phyloP scores from a whole-genome alignment of 2,888 invertebrate species.

The Oxystoma pomonae region DNA sequence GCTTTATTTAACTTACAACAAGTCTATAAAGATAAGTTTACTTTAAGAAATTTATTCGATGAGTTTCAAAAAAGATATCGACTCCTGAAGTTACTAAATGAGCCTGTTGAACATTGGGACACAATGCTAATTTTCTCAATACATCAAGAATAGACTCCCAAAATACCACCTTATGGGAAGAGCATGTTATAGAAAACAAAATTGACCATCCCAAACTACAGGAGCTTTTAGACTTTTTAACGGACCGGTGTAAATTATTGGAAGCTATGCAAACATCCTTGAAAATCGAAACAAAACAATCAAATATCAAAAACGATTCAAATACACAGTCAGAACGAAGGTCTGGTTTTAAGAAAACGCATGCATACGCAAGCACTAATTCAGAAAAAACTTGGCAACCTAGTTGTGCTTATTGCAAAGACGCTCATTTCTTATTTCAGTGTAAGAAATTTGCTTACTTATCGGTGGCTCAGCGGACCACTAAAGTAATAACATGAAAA shows the following conservation, averaged over 20 bases:
- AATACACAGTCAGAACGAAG: too few relatives aligned
- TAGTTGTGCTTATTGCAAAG: conserved; percentile 8
- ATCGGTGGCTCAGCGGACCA: neutral
- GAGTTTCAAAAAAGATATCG: neutral
- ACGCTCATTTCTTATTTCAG: conserved; percentile 4
- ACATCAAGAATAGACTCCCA: too few relatives aligned
- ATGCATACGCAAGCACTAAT: too few relatives aligned
- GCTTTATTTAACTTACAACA: conserved; percentile 3
- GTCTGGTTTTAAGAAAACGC: too few relatives aligned
- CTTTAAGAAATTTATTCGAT: neutral
- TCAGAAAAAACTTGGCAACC: too few relatives aligned
- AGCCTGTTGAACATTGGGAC: conserved; percentile 7
- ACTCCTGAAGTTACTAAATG: neutral
- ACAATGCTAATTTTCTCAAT: conserved; percentile 7
- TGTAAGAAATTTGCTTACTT: neutral
- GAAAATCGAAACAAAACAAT: too few relatives aligned
- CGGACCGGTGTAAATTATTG: too few relatives aligned
- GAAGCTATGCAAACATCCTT: too few relatives aligned
- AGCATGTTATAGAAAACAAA: neutral
- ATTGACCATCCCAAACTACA: neutral
- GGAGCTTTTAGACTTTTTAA: too few relatives aligned
- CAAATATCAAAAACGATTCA: too few relatives aligned
- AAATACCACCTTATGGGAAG: neutral
- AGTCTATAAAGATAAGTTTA: neutral
- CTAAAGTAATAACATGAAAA: conserved; percentile 4